phyloP scores from a whole-genome alignment of 1,140 invertebrate genomes.

The Pteromalus puparum region DNA sequence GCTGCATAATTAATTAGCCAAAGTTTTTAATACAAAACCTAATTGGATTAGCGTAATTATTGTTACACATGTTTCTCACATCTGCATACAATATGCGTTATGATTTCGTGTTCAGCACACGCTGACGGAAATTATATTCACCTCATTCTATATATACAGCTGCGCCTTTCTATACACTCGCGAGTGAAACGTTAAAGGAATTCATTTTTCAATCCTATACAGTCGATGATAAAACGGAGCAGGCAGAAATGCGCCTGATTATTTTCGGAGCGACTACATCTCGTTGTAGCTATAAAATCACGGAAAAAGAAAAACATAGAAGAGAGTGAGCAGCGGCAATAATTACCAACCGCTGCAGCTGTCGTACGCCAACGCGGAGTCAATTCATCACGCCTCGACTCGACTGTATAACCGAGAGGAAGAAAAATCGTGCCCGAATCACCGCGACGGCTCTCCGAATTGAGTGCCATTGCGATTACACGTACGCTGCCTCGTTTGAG shows the following conservation, averaged over 20 bases:
- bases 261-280: too few species aligned
- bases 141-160: too few species aligned
- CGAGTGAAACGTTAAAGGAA: too few species aligned
- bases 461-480: neutral
- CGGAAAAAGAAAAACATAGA: neutral
- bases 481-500: too few species aligned
- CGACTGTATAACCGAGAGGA: neutral
- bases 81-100: neutral
- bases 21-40: neutral
- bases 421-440: constrained; percentile 9
- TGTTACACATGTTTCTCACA: neutral
- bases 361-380: neutral
- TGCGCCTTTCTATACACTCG: too few species aligned
- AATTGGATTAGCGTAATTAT: neutral
- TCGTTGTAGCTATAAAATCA: neutral
- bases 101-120: neutral
- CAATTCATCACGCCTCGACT: neutral
- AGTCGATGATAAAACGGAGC: too few species aligned
- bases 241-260: too few species aligned
- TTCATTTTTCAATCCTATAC: too few species aligned
- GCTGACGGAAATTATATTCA: constrained; percentile 3
- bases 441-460: neutral
- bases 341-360: neutral
- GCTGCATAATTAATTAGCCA: constrained; percentile 1
- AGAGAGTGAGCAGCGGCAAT: too few species aligned